Conservation (phyloP, 2,797 vertebrate genomes). For the Kryptolebias ocellatus region DNA sequence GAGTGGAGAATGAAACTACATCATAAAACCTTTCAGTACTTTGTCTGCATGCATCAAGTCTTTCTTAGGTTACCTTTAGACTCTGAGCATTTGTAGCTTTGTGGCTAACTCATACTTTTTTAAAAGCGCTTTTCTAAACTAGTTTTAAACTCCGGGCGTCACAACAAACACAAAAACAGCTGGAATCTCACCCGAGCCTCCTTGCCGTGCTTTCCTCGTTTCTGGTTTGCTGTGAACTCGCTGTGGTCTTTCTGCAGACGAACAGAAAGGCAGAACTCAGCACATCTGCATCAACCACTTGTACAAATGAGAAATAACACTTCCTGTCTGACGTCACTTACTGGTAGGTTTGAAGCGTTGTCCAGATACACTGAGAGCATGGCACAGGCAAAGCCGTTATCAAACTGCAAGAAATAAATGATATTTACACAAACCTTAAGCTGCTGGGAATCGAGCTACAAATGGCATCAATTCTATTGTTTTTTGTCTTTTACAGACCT, state of each 20-base stretch:
- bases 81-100: too few relatives aligned
- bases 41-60: too few relatives aligned
- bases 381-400: slow-evolving; percentile 84
- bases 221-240: slow-evolving; percentile 87
- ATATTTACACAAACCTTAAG: background rate
- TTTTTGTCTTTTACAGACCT: too few relatives aligned
- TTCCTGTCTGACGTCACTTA: slow-evolving; percentile 73
- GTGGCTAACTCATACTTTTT: too few relatives aligned
- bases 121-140: too few relatives aligned
- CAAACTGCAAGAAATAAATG: slow-evolving; percentile 74
- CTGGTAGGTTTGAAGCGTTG: slow-evolving; percentile 89
- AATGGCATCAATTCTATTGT: too few relatives aligned
- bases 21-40: too few relatives aligned
- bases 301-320: background rate
- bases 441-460: background rate
- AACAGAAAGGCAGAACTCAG: slow-evolving; percentile 24
- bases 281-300: background rate
- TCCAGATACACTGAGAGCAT: slow-evolving; percentile 94
- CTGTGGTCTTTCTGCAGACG: slow-evolving; percentile 86
- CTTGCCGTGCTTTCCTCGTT: slow-evolving; percentile 80
- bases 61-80: too few relatives aligned
- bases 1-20: too few relatives aligned
- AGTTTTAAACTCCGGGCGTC: too few relatives aligned
- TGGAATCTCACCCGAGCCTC: slow-evolving; percentile 79
- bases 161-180: background rate